These are phyloP conservation scores for Thalassoma bifasciatum DNA, from an alignment of 2,113 vertebrate species.

Conservation along the genomic window DNA sequence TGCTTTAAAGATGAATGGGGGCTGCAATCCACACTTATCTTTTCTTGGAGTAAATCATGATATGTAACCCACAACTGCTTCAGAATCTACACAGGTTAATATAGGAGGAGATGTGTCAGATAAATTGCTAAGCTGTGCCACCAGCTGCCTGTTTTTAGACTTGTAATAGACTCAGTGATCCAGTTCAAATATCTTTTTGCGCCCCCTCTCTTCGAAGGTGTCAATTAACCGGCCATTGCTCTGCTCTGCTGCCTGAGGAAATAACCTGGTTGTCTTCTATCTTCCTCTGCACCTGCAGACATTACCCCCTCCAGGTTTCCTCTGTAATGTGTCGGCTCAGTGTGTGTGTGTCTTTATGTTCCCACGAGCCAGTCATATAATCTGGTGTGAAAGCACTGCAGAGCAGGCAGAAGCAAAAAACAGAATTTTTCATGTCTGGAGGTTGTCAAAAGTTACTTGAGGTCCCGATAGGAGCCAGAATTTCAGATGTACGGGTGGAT, in stretches of 20 bases:
- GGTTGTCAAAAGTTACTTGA: conserved; percentile 29
- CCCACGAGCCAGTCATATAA: conserved; percentile 34
- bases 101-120: background rate
- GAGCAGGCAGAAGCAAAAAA: conserved; percentile 4
- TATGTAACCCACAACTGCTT: too few relatives aligned
- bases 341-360: conserved; percentile 35
- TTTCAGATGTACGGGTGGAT: background rate
- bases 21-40: conserved; percentile 6
- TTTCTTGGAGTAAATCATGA: background rate
- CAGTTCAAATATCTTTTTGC: background rate
- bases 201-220: conserved; percentile 8
- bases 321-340: conserved; percentile 20
- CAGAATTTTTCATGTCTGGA: background rate
- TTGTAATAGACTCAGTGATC: background rate
- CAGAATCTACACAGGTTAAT: background rate
- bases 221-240: conserved; percentile 47
- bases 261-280: conserved; percentile 49
- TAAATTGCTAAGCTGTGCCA: background rate
- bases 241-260: conserved; percentile 56
- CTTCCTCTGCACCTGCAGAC: conserved; percentile 59
- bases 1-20: background rate
- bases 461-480: background rate
- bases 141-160: conserved; percentile 8
- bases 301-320: conserved; percentile 44
- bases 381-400: conserved; percentile 15